Evolutionary conservation across 2,113 vertebrate genomes (phyloP).

Genomic region (Anolis sagrei): DNA sequence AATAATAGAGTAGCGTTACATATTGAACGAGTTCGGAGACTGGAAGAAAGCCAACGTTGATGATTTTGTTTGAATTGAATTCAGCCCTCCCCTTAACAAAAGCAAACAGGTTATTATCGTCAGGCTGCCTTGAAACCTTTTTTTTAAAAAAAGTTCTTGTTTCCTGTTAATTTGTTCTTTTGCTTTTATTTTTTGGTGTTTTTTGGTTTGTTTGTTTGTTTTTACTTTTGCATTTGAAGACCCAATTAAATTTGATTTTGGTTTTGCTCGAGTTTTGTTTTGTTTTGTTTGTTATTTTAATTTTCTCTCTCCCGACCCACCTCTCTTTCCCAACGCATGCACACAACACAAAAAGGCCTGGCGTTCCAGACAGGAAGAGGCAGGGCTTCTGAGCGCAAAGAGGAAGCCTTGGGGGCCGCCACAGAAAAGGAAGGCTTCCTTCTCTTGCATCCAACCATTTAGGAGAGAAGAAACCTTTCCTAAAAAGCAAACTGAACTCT

Average conservation of each 20-base stretch:
- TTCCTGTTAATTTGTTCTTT: constrained; percentile 79
- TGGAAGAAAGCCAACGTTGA: constrained; percentile 77
- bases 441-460: no score
- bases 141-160: constrained; percentile 72
- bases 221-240: constrained; percentile 89
- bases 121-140: constrained; percentile 86
- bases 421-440: no score
- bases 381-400: no score
- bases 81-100: no score
- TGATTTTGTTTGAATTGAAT: constrained; percentile 44
- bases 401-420: no score
- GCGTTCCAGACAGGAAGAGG: no score
- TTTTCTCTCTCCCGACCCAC: constrained; percentile 52
- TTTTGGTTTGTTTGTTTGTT: constrained; percentile 91
- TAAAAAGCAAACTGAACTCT: no score
- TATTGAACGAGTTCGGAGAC: constrained; percentile 80
- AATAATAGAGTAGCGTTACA: constrained; percentile 72
- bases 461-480: no score
- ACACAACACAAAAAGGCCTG: no score
- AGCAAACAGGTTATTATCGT: constrained; percentile 60
- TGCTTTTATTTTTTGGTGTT: constrained; percentile 77
- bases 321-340: no score
- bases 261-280: constrained; percentile 95
- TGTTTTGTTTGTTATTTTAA: constrained; percentile 91
- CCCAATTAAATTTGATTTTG: constrained; percentile 98